These are phyloP conservation scores for Clepsis dumicolana DNA, from an alignment of 2,888 invertebrate genomes.

Conservation along the genomic window DNA sequence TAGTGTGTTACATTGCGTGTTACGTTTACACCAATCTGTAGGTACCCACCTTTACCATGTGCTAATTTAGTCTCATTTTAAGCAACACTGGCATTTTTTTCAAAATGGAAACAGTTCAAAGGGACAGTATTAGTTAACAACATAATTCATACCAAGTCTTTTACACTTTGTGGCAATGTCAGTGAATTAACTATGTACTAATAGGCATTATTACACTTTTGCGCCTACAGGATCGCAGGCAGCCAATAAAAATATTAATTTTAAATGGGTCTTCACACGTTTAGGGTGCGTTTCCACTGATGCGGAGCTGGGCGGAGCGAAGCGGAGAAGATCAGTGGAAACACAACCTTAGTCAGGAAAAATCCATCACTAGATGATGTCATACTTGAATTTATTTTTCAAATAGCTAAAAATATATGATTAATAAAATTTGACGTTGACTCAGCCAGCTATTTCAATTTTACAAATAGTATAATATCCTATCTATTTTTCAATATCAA, in stretches of 20 bases:
- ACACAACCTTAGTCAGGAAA: no score
- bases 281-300: no score
- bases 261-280: background rate
- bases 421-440: background rate
- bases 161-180: background rate
- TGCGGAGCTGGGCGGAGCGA: no score
- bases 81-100: background rate
- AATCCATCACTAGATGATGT: no score
- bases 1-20: no score
- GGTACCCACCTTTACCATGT: no score
- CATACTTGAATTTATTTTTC: background rate
- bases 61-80: no score
- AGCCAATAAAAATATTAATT: background rate
- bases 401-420: background rate
- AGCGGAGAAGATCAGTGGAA: no score
- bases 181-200: background rate
- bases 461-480: background rate
- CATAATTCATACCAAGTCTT: background rate
- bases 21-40: no score
- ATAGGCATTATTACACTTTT: background rate
- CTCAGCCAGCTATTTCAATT: background rate
- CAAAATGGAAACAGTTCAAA: conserved; percentile 6
- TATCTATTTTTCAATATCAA: conserved; percentile 5
- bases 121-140: background rate
- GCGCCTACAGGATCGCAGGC: background rate